Percentiles rank a stretch among this genome's conserved stretches.
Conservation (phyloP, 1,140 invertebrate species). For the Caenorhabditis tropicalis region DNA sequence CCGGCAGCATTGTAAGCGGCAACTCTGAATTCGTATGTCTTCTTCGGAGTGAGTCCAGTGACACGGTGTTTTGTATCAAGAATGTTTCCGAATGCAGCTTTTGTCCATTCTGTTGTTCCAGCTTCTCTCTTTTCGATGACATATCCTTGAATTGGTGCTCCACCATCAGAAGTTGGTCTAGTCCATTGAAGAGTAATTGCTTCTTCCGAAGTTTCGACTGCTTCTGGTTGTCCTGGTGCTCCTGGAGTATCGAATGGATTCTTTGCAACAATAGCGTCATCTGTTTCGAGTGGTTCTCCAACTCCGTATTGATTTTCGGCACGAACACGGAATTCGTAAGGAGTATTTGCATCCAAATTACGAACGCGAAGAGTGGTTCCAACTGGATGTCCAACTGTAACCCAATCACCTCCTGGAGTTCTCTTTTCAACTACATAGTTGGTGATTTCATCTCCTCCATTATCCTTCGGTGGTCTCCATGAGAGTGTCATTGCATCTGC, state of each 20-base stretch:
- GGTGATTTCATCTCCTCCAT: slow-evolving; percentile 81
- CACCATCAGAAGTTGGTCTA: slow-evolving; percentile 89
- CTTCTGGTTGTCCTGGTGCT: slow-evolving; percentile 86
- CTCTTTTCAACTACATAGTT: slow-evolving; percentile 94
- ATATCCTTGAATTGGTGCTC: slow-evolving; percentile 90
- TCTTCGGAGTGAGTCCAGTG: slow-evolving; percentile 88
- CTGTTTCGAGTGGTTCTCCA: slow-evolving; percentile 86
- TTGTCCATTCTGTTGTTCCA: slow-evolving; percentile 74
- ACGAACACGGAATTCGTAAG: slow-evolving; percentile 96
- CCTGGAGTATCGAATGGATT: slow-evolving; percentile 94
- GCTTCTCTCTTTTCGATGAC: slow-evolving; percentile 92
- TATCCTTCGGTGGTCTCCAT: slow-evolving; percentile 94
- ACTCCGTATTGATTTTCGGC: slow-evolving; percentile 95
- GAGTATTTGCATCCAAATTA: slow-evolving; percentile 86
- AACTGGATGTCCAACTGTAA: slow-evolving; percentile 87
- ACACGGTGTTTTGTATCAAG: slow-evolving; percentile 81
- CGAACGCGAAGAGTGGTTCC: slow-evolving; percentile 86
- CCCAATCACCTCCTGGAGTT: slow-evolving; percentile 84
- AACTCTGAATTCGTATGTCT: slow-evolving; percentile 95
- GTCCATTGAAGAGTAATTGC: slow-evolving; percentile 95
- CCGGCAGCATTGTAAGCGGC: slow-evolving; percentile 92
- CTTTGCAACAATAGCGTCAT: slow-evolving; percentile 88
- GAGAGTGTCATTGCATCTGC: slow-evolving; percentile 91
- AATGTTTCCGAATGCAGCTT: slow-evolving; percentile 83
- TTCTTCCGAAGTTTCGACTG: slow-evolving; percentile 91